Conservation (phyloP, 2,888 invertebrate genomes). For the Ctenicera cuprea region DNA sequence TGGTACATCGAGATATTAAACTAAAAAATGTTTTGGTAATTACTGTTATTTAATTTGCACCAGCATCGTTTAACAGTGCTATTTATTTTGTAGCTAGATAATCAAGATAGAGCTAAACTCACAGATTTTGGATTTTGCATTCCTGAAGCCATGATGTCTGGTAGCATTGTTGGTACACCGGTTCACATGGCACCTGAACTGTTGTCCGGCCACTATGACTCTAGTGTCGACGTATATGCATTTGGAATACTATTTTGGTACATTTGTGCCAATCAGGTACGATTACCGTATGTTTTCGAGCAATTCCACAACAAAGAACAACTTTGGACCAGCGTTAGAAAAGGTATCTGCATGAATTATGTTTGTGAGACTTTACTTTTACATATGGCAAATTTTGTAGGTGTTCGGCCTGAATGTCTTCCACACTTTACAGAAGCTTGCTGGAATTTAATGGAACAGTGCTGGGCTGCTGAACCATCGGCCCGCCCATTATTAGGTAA, state of each 20-base stretch:
- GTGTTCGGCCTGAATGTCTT: slow-evolving; percentile 87
- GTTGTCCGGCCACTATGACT: slow-evolving; percentile 86
- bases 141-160: slow-evolving; percentile 92
- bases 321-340: slow-evolving; percentile 88
- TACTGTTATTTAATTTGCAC: slow-evolving; percentile 35
- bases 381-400: slow-evolving; percentile 71
- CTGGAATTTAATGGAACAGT: slow-evolving; percentile 89
- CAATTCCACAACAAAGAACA: slow-evolving; percentile 91
- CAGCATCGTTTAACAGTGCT: neutral
- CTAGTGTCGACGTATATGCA: slow-evolving; percentile 91
- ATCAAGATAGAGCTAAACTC: slow-evolving; percentile 83
- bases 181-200: slow-evolving; percentile 96
- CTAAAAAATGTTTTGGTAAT: slow-evolving; percentile 89
- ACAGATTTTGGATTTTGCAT: slow-evolving; percentile 94
- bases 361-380: slow-evolving; percentile 37
- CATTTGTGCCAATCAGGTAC: slow-evolving; percentile 88
- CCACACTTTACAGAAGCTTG: slow-evolving; percentile 85
- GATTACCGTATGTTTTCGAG: slow-evolving; percentile 87
- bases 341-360: slow-evolving; percentile 75
- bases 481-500: slow-evolving; percentile 86
- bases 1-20: slow-evolving; percentile 93
- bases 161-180: slow-evolving; percentile 91
- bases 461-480: slow-evolving; percentile 87
- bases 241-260: slow-evolving; percentile 95
- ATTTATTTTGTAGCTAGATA: slow-evolving; percentile 77